Percentiles rank a stretch among this genome's conserved stretches.
Conservation (phyloP, 23 tunicate genomes). For the Styela clava region DNA sequence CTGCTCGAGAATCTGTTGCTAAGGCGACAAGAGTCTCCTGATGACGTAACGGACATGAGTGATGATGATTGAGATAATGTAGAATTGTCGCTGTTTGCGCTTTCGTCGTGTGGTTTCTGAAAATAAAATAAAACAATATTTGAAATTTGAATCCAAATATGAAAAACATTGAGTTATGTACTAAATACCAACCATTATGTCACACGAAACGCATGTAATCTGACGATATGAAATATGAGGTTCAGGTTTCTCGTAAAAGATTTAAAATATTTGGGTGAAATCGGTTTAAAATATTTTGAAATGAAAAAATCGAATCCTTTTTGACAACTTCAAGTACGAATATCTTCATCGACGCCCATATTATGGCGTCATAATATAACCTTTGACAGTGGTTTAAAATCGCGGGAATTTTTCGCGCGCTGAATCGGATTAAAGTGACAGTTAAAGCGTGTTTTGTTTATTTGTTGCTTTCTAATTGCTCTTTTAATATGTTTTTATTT, state of each 20-base stretch:
- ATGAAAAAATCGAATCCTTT: too few relatives aligned
- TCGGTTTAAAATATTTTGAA: not conserved
- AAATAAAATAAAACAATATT: not conserved
- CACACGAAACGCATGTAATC: not conserved
- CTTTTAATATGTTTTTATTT: too few relatives aligned
- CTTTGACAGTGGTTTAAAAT: not conserved
- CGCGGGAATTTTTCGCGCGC: not conserved
- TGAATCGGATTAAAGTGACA: not conserved
- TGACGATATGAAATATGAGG: too few relatives aligned
- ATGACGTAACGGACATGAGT: slow-evolving; percentile 29
- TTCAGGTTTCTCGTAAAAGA: too few relatives aligned
- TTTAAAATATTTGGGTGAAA: not conserved
- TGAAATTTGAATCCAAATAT: not conserved
- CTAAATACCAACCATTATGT: not conserved
- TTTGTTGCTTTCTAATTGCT: not conserved
- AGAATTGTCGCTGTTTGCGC: not conserved
- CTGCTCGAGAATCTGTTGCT: slow-evolving; percentile 12
- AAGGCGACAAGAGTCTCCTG: slow-evolving; percentile 15
- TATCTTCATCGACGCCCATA: not conserved
- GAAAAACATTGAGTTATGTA: not conserved
- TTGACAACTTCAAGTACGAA: not conserved
- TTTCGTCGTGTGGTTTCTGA: slow-evolving; percentile 8
- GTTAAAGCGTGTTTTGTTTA: not conserved
- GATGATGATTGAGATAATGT: slow-evolving; percentile 22
- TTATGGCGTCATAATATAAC: not conserved